Evolutionary conservation across 2,797 vertebrate species (phyloP).

Genomic region (Momotus momota): DNA sequence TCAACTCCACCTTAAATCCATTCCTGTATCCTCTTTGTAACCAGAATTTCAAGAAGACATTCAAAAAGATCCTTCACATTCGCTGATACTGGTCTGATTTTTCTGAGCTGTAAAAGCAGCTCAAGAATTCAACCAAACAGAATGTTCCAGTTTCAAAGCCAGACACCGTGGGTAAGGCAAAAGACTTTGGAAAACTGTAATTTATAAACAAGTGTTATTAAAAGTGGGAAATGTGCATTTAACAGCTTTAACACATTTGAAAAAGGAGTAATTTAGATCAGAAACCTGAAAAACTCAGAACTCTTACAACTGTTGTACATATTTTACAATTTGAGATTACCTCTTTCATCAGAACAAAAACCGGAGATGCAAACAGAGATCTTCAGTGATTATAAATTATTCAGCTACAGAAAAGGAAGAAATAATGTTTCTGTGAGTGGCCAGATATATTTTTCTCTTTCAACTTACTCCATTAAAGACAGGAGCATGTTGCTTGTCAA

Average conservation of each 20-base stretch:
- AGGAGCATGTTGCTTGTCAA: neutral
- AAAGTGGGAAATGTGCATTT: neutral
- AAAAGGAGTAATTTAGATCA: neutral
- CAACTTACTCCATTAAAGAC: neutral
- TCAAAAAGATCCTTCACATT: conserved; percentile 89
- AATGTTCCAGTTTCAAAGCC: neutral
- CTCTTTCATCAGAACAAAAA: neutral
- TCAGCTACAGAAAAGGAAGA: neutral
- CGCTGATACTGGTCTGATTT: neutral
- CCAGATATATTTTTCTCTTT: neutral
- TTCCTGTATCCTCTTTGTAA: conserved; percentile 97
- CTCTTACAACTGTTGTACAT: neutral
- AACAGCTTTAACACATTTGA: neutral
- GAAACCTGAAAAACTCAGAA: neutral
- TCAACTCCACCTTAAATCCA: conserved; percentile 96
- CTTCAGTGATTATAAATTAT: neutral
- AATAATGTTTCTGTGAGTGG: neutral
- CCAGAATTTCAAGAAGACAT: conserved; percentile 94
- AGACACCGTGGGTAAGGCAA: neutral
- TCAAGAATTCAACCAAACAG: neutral
- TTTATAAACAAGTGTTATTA: neutral
- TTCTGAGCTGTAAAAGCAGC: neutral
- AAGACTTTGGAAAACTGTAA: neutral
- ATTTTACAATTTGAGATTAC: neutral
- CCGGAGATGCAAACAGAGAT: neutral